A percentile compares a stretch with the other conserved stretches of the same genome.
These are phyloP conservation scores for Podiceps cristatus DNA, from an alignment of 2,113 vertebrate genomes.

Conservation along the genomic window DNA sequence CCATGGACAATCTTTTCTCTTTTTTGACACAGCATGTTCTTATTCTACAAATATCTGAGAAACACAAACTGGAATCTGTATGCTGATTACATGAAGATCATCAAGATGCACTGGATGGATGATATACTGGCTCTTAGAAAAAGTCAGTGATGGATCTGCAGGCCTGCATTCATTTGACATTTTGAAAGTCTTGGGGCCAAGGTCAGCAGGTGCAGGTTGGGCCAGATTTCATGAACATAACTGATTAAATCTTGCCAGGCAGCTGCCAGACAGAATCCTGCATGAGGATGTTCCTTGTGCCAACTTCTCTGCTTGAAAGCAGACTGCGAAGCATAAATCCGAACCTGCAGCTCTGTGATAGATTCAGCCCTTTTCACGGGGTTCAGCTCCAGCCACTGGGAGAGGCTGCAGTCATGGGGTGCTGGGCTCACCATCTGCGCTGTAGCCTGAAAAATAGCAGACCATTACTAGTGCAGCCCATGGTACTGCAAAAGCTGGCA, in stretches of 20 bases:
- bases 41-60: not conserved
- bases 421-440: not conserved
- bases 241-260: slow-evolving; percentile 4
- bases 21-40: not conserved
- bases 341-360: not conserved
- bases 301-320: slow-evolving; percentile 17
- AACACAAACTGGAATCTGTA: fast-evolving
- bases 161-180: not conserved
- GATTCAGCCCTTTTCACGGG: not conserved
- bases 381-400: not conserved
- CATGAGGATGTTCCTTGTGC: not conserved
- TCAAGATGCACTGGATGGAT: not conserved
- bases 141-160: not conserved
- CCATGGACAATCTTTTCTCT: not conserved
- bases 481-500: not conserved
- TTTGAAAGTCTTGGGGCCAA: not conserved
- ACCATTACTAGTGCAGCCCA: not conserved
- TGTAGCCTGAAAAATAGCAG: not conserved
- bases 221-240: not conserved
- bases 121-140: not conserved
- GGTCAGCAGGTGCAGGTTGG: slow-evolving; percentile 12
- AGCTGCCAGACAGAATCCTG: slow-evolving; percentile 9
- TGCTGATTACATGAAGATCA: not conserved
- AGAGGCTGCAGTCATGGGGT: not conserved
- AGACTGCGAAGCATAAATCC: not conserved